Conservation (phyloP, 2,797 vertebrate genomes). For the Catamblyrhynchus diadema region DNA sequence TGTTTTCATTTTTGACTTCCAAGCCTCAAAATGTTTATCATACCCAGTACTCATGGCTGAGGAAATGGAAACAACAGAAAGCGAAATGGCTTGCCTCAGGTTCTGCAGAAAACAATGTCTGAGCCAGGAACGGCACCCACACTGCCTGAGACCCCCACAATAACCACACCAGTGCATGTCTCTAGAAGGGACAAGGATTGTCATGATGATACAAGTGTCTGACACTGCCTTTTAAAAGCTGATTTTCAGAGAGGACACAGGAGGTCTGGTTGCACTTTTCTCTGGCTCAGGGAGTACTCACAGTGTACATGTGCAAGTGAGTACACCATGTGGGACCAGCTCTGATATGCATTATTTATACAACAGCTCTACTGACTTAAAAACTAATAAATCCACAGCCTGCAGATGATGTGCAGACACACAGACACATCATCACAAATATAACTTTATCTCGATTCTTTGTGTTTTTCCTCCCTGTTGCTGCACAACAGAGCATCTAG, state of each 20-base stretch:
- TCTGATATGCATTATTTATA: slow-evolving; percentile 23
- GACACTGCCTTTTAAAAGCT: background rate
- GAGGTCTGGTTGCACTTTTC: background rate
- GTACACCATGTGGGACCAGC: background rate
- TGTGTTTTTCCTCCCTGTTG: background rate
- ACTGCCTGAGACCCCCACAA: background rate
- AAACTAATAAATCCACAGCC: slow-evolving; percentile 23
- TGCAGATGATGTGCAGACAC: slow-evolving; percentile 47
- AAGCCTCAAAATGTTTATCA: background rate
- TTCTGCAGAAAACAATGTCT: background rate
- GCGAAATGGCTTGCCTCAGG: background rate
- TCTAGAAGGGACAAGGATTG: background rate
- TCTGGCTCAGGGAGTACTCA: background rate
- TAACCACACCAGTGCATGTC: background rate
- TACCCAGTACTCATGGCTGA: background rate
- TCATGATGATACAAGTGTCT: background rate
- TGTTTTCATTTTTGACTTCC: background rate
- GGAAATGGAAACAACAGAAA: background rate
- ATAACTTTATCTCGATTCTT: slow-evolving; percentile 19
- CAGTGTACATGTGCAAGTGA: background rate
- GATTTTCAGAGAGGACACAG: background rate
- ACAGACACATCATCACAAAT: slow-evolving; percentile 29
- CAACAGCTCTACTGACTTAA: background rate
- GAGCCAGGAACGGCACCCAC: background rate
- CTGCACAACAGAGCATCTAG: background rate